These are phyloP conservation scores for Horisme vitalbata DNA, from an alignment of 2,888 invertebrate genomes.

Conservation along the genomic window DNA sequence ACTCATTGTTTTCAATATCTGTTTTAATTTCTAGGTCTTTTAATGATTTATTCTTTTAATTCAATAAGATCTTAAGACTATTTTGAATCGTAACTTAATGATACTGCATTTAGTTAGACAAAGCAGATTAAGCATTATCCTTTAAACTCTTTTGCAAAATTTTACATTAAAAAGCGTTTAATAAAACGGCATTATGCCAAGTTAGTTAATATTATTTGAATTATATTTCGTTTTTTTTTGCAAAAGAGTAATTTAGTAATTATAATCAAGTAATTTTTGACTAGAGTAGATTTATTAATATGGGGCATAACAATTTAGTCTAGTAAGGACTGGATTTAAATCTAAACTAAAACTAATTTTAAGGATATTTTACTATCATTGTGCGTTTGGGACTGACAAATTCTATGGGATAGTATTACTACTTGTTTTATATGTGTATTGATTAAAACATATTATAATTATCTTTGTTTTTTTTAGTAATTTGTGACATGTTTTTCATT, in stretches of 20 bases:
- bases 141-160: slow-evolving; percentile 42
- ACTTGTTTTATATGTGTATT: too few species aligned
- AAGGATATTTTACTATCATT: slow-evolving; percentile 23
- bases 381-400: slow-evolving; percentile 34
- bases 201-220: background rate
- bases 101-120: too few species aligned
- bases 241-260: slow-evolving; percentile 19
- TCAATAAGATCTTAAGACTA: too few species aligned
- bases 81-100: too few species aligned
- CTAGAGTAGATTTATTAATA: slow-evolving; percentile 44
- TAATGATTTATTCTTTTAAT: too few species aligned
- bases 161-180: slow-evolving; percentile 1
- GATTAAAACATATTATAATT: too few species aligned
- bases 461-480: too few species aligned
- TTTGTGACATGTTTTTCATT: background rate
- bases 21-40: too few species aligned
- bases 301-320: slow-evolving; percentile 52
- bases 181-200: slow-evolving; percentile 1
- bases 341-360: background rate
- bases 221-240: slow-evolving; percentile 9
- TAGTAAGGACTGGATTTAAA: slow-evolving; percentile 37
- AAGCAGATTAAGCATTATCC: too few species aligned
- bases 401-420: background rate
- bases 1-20: too few species aligned
- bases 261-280: slow-evolving; percentile 49